Base-by-base conservation (phyloP, 1,140 invertebrate species). In the Marisa cornuarietis region DNA sequence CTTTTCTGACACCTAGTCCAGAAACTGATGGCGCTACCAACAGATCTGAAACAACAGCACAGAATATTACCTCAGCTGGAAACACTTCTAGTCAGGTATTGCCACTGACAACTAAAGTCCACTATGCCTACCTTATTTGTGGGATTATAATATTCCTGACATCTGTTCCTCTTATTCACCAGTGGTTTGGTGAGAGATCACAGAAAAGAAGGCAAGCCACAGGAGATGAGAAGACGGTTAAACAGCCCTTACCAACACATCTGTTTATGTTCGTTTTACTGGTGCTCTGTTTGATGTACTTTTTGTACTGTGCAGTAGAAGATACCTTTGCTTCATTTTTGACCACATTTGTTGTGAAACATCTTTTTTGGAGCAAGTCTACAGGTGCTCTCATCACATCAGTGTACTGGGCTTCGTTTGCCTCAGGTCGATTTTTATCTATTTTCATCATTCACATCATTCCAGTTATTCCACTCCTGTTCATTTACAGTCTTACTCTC, bases 321-420 rank as follows among this genome's bases (percentile, higher is more conserved):
- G 83, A 84, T 66, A 84, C 82, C 8, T 82, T 84, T 73, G 71
- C 82, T 13, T 76, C 79, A 24, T 86, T 79, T 74, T 61, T 86
- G 58, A 73, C 81, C 63, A 84, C 83, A 14, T 86, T 84, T 76
- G 78, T 81, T 58, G 80, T 84, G 3, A 73, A 62, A 62, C 75
- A 83, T 63, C 68, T 84, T 24, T 54, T 58, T 7, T 84, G 83
- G 82, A 79, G 22, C 52, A 86, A 84, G 71, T 65, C 80, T 51
- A 75, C 69, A 54, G 82, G 81, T 22, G 81, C 82, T n/a, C 79
- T 71, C 68, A 72, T 84, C 22, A 85, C 81, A 10, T 80, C 83
- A 24, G 71, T 78, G 13, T 80, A 75, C 74, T 86, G 85, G 85
- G 76, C 76, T n/a, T 75, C 79, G 18, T 86, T 83, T 63, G 71